phyloP scores from a whole-genome alignment of 2,888 invertebrate species.

The Scotopteryx bipunctaria region DNA sequence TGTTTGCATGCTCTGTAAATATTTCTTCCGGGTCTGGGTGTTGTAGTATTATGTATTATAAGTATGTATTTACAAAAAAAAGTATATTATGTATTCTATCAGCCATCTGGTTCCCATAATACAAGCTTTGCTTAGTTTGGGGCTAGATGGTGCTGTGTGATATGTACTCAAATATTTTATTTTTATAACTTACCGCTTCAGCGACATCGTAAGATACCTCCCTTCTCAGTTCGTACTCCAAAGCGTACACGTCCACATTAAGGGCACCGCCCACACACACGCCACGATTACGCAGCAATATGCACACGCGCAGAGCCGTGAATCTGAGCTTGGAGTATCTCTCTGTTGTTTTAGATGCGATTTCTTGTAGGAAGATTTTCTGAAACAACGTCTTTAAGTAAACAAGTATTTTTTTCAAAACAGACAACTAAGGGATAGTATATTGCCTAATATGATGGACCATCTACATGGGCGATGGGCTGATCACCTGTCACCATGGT shows the following conservation, averaged over 20 bases:
- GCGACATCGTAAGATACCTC: conserved; percentile 14
- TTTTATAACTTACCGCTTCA: conserved; percentile 23
- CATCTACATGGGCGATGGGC: too few species aligned
- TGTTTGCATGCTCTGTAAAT: too few species aligned
- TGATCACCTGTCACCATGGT: too few species aligned
- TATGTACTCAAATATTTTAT: neutral
- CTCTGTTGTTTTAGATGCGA: conserved; percentile 7
- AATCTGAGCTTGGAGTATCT: conserved; percentile 1
- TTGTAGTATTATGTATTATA: too few species aligned
- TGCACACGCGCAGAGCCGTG: conserved; percentile 19
- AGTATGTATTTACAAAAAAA: too few species aligned
- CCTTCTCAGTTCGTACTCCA: conserved; percentile 19
- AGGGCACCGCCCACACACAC: neutral
- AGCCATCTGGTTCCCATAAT: too few species aligned
- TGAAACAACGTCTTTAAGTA: conserved; percentile 16
- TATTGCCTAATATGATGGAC: too few species aligned
- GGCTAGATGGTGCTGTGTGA: too few species aligned
- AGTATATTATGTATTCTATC: too few species aligned
- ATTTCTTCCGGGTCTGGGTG: too few species aligned
- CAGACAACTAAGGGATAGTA: too few species aligned
- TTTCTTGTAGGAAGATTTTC: conserved; percentile 14
- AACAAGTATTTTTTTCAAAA: neutral
- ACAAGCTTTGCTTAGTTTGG: too few species aligned
- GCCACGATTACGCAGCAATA: neutral
- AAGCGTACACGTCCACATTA: neutral